Base-by-base conservation (phyloP, 2,113 vertebrate genomes). In the Okapia johnstoni region DNA sequence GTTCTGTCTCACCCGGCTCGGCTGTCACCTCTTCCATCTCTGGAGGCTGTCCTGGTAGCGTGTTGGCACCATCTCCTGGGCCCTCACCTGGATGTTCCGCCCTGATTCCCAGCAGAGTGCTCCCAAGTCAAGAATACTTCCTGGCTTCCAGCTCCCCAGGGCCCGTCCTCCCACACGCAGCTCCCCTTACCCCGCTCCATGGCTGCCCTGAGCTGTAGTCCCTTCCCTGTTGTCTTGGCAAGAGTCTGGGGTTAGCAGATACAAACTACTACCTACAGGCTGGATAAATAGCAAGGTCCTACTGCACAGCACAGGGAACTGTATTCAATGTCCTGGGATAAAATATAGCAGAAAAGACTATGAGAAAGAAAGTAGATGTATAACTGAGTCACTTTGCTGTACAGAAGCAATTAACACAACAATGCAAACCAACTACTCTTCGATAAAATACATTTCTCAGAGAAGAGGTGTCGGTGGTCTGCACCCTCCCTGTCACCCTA, bases 81-180 rank as follows among this genome's bases (percentile, higher is more conserved):
- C 7, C 25, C 70, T 73, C 40, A 25, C 52, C 13, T 17, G 13
- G 58, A 4, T 33, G 10, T 30, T 80, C 58, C 36, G 36, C 23
- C 80, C 52, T 46, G 70, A n/a, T 48, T 40, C n/a, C 17, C 21
- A 10, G 2, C 30, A 54, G 43, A 30, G 10, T 70, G 58, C n/a
- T 43, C 46, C 52, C 30, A 90, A 15, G 33, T 63, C 4, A 11
- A 33, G 48, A 60, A 19, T 5, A 48, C 33, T 21, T 76, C 36
- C 30, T 43, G 14, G 1, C 36, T 7, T 48, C 43, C 5, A 2
- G 70, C 46, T 28, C 30, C 33, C 30, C 61, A 13, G 3, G 48
- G 23, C 7, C 28, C 17, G 1, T 1, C 30, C 25, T 11, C 43
- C 11, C n/a, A 28, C 7, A 21, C 0, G 2, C 28, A 58, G 84